These are phyloP conservation scores for Homarus gammarus DNA, from an alignment of 2,888 invertebrate species.

Conservation along the genomic window DNA sequence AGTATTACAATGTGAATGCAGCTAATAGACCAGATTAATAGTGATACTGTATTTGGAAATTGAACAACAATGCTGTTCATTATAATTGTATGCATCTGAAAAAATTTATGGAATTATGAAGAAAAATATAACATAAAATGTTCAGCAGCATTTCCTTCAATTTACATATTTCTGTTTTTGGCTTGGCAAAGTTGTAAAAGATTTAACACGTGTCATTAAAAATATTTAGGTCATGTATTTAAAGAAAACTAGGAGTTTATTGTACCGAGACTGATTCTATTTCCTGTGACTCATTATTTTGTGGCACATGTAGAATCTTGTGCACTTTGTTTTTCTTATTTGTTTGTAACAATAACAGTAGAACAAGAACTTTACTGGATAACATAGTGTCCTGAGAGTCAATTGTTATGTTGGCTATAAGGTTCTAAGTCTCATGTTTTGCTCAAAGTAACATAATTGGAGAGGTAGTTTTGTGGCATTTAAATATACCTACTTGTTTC, in stretches of 20 bases:
- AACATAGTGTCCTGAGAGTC: not conserved
- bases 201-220: no score
- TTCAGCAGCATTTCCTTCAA: no score
- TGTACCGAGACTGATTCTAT: not conserved
- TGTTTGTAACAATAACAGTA: not conserved
- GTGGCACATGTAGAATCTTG: not conserved
- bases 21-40: slow-evolving; percentile 3
- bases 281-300: not conserved
- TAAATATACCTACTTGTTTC: not conserved
- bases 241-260: not conserved
- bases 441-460: slow-evolving; percentile 35
- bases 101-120: no score
- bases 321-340: not conserved
- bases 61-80: not conserved
- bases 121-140: no score
- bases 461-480: not conserved
- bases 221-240: not conserved
- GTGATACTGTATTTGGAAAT: not conserved
- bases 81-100: not conserved
- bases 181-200: no score
- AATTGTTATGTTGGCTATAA: not conserved
- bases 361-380: no score
- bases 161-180: no score
- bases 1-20: not conserved
- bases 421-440: slow-evolving; percentile 7